Conservation (phyloP, 2,113 vertebrate genomes). For the Pycnonotus jocosus region DNA sequence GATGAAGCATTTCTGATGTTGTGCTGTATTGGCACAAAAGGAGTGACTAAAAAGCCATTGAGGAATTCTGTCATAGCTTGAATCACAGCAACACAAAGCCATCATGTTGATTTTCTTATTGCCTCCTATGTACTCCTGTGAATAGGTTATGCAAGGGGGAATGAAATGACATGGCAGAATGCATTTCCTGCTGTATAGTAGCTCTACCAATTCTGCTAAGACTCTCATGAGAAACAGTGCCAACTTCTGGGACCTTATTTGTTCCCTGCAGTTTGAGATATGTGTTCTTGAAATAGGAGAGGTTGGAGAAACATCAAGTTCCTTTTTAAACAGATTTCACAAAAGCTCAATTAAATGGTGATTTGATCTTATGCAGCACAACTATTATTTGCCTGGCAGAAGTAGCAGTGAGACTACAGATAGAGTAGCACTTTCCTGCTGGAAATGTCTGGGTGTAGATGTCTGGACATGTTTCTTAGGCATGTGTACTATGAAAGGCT, state of each 20-base stretch:
- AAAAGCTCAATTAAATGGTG: slow-evolving; percentile 32
- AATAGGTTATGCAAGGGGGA: neutral
- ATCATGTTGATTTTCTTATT: neutral
- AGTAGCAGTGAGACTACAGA: neutral
- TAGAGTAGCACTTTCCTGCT: neutral
- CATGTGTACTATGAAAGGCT: neutral
- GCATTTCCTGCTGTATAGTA: neutral
- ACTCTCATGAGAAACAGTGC: neutral
- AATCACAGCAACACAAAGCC: neutral
- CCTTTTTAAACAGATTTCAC: slow-evolving; percentile 16
- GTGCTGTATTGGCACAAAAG: neutral
- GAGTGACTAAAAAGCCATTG: neutral
- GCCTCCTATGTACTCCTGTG: neutral
- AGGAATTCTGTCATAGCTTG: neutral
- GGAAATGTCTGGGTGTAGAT: neutral
- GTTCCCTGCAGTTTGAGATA: neutral
- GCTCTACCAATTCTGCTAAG: neutral
- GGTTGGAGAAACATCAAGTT: neutral
- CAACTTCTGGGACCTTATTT: neutral
- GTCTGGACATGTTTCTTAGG: neutral
- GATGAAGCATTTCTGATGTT: neutral
- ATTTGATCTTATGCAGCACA: slow-evolving; percentile 1
- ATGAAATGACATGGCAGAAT: neutral
- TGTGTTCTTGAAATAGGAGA: neutral
- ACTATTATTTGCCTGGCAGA: slow-evolving; percentile 15